These are phyloP conservation scores for Drosophila ironensis DNA, from an alignment of 1,140 invertebrate species.

Conservation along the genomic window DNA sequence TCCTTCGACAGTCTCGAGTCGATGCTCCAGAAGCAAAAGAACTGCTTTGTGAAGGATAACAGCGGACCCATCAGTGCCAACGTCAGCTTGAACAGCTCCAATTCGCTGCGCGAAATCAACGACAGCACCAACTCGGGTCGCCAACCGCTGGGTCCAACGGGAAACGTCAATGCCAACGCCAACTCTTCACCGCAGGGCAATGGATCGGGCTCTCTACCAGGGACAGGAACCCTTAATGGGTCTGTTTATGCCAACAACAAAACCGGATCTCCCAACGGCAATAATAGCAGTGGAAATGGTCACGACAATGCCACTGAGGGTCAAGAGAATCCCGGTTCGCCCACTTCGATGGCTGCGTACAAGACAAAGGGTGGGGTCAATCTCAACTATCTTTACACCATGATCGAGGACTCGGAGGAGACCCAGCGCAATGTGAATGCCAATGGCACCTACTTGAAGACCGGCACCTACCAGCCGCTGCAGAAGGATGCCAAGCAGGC, in stretches of 20 bases:
- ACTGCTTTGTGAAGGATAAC: constrained; percentile 37
- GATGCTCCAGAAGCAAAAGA: constrained; percentile 70
- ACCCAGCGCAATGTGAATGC: constrained; percentile 68
- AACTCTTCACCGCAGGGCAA: background rate
- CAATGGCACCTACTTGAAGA: constrained; percentile 76
- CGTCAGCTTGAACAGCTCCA: constrained; percentile 10
- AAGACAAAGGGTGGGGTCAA: constrained; percentile 16
- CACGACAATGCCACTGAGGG: background rate
- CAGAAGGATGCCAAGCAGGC: constrained; percentile 43
- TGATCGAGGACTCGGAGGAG: constrained; percentile 78
- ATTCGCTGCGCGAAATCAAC: constrained; percentile 8
- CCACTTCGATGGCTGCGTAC: background rate
- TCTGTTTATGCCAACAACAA: background rate
- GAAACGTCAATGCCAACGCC: background rate
- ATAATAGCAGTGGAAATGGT: background rate
- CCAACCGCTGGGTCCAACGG: background rate
- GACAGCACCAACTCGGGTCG: background rate
- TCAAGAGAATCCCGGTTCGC: background rate
- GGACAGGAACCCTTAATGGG: too few relatives aligned
- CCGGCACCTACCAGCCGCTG: constrained; percentile 75
- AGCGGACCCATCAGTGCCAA: background rate
- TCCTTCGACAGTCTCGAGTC: constrained; percentile 71
- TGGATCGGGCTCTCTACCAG: background rate
- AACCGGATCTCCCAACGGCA: background rate
- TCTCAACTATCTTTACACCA: constrained; percentile 71